A percentile compares a stretch with the other conserved stretches of the same genome.
Evolutionary conservation across 2,888 invertebrate genomes (phyloP).

Genomic region (Diabrotica balteata): DNA sequence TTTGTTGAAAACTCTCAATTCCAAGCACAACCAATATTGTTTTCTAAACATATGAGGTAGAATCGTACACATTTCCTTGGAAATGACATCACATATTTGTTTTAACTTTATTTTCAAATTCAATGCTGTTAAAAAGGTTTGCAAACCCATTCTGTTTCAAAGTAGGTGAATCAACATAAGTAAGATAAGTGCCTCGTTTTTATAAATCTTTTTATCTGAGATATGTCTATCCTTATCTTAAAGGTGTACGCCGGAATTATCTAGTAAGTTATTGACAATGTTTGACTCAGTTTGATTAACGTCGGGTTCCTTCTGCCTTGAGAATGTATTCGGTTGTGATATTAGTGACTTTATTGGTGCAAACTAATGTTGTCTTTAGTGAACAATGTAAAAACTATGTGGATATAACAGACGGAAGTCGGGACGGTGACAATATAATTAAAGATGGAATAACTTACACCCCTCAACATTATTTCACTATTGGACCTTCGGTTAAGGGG

Average conservation of each 20-base stretch:
- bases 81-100: constrained; percentile 18
- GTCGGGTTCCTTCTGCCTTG: too few relatives aligned
- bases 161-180: constrained; percentile 10
- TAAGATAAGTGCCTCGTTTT: constrained; percentile 10
- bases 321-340: too few relatives aligned
- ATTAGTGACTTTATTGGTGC: not conserved
- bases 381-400: constrained; percentile 30
- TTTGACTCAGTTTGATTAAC: too few relatives aligned
- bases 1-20: constrained; percentile 2
- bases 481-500: constrained; percentile 29
- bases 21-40: constrained; percentile 1
- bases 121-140: too few relatives aligned
- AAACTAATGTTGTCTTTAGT: not conserved
- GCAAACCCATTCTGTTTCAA: not conserved
- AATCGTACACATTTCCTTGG: constrained; percentile 8
- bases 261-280: not conserved
- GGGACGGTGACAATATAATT: constrained; percentile 34
- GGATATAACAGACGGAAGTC: constrained; percentile 41
- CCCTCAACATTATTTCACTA: constrained; percentile 33
- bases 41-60: constrained; percentile 9
- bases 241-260: not conserved
- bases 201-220: constrained; percentile 12
- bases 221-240: constrained; percentile 1
- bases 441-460: constrained; percentile 38
- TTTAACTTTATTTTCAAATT: constrained; percentile 3